These are phyloP conservation scores for Eueremaeus valkanovi DNA, from an alignment of 2,888 invertebrate genomes.

Conservation along the genomic window DNA sequence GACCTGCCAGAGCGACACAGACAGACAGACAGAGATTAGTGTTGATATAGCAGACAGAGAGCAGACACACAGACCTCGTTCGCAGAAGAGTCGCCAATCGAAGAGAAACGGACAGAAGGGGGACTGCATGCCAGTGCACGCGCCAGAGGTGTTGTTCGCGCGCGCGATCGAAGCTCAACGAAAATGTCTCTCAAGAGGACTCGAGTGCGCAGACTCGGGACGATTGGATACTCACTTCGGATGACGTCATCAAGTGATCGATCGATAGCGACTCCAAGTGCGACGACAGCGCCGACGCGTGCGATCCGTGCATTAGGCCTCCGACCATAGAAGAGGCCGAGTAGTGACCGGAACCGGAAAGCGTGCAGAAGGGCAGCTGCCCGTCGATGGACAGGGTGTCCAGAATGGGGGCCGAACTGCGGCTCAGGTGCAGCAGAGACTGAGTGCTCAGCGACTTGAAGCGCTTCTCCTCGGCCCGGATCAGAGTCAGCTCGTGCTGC, in stretches of 20 bases:
- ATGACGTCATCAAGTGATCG: constrained; percentile 66
- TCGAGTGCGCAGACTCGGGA: background rate
- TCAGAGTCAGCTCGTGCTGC: constrained; percentile 47
- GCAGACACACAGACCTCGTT: constrained; percentile 42
- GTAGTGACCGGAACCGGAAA: background rate
- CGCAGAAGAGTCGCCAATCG: constrained; percentile 48
- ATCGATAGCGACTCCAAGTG: constrained; percentile 29
- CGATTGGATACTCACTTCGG: constrained; percentile 69
- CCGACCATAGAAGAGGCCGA: too few species aligned
- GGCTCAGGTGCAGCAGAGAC: constrained; percentile 4
- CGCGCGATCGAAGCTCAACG: too few species aligned
- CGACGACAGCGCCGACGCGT: too few species aligned
- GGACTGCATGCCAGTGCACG: background rate
- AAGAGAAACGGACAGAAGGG: constrained; percentile 47
- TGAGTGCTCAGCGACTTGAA: constrained; percentile 39
- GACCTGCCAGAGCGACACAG: too few species aligned
- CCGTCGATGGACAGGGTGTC: constrained; percentile 41
- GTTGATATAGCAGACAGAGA: too few species aligned
- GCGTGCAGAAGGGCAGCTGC: constrained; percentile 34
- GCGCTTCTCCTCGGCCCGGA: constrained; percentile 47
- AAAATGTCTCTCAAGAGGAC: background rate
- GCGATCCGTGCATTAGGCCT: too few species aligned
- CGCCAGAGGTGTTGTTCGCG: too few species aligned
- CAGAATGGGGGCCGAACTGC: constrained; percentile 34
- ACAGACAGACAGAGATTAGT: background rate